Evolutionary conservation across 2,797 vertebrate species (phyloP), one percentile per base, ranked within the genome.

Genomic region (Myotis planiceps): DNA sequence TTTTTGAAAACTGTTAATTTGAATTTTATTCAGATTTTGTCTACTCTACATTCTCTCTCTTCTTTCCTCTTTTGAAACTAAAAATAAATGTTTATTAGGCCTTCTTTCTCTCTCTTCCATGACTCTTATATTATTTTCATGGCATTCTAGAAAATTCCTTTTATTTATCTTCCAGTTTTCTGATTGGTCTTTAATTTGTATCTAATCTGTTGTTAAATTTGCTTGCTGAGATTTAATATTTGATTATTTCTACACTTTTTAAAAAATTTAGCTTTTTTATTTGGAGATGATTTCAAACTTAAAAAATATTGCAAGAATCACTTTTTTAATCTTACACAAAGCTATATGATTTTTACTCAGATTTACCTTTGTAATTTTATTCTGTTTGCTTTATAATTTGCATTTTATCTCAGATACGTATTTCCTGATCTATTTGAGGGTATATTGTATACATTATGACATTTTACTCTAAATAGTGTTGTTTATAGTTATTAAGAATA

Each of bases 401-500:
- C n/a, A 83, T 82, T 87, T 84, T 60, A 12, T 42, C 27, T 82
- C 32, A 13, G 8, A 34, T 32, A 65, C 39, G 6, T 79, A 58
- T 78, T 13, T 82, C 72, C 63, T 75, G 72, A 92, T 29, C 21
- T 16, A 47, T 66, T 76, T 78, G 9, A 63, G 53, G 6, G 2
- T 49, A 71, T 53, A n/a, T 34, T 88, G 9, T 27, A 27, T 69
- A 55, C 25, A 84, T 88, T 79, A 71, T 16, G 2, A 51, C 37
- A 65, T 89, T 79, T 85, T 89, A 4, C 55, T 37, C 18, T 69
- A 71, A 83, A 75, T 72, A 90, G 25, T 76, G 80, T 19, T 49
- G 9, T 88, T 47, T 65, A 42, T 87, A 29, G 85, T 86, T 78
- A 55, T 85, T 95, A 90, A 80, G 16, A 75, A 86, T 49, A 55